Evolutionary conservation across 2,113 vertebrate species (phyloP).

Genomic region (Phoenicopterus ruber): DNA sequence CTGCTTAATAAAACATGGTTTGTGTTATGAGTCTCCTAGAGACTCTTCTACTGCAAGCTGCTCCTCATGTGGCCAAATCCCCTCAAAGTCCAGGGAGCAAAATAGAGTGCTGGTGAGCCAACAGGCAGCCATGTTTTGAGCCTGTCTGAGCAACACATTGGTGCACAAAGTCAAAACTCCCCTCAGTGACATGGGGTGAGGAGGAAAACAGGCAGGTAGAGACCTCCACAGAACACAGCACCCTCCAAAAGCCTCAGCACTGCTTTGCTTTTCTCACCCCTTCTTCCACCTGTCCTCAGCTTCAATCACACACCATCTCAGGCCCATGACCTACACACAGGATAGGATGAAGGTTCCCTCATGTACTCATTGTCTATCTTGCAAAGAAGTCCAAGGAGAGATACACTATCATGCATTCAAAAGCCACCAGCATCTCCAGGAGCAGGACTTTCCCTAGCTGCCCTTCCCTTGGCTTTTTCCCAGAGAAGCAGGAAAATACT

Average conservation of each 20-base stretch:
- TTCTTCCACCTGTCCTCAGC: not conserved
- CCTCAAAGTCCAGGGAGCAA: not conserved
- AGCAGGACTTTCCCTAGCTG: not conserved
- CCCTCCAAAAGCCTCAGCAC: not conserved
- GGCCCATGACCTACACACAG: not conserved
- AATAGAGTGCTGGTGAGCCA: not conserved
- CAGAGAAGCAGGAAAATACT: not conserved
- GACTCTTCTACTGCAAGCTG: conserved; percentile 11
- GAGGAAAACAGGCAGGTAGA: not conserved
- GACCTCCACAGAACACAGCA: not conserved
- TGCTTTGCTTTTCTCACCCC: not conserved
- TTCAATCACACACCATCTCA: not conserved
- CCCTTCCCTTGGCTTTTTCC: not conserved
- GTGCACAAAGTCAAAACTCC: not conserved
- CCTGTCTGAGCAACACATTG: not conserved
- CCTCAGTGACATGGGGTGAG: not conserved
- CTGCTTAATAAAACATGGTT: conserved; percentile 24
- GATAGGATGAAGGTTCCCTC: not conserved
- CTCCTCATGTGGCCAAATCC: conserved; percentile 28
- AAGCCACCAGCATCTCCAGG: not conserved
- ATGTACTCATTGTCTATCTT: not conserved
- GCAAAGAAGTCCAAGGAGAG: not conserved
- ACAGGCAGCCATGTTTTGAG: not conserved
- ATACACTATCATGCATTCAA: not conserved
- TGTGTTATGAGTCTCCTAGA: conserved; percentile 47